A percentile compares a stretch with the other conserved stretches of the same genome.
Evolutionary conservation across 2,888 invertebrate species (phyloP).

Genomic region (Agonopterix heracliana): DNA sequence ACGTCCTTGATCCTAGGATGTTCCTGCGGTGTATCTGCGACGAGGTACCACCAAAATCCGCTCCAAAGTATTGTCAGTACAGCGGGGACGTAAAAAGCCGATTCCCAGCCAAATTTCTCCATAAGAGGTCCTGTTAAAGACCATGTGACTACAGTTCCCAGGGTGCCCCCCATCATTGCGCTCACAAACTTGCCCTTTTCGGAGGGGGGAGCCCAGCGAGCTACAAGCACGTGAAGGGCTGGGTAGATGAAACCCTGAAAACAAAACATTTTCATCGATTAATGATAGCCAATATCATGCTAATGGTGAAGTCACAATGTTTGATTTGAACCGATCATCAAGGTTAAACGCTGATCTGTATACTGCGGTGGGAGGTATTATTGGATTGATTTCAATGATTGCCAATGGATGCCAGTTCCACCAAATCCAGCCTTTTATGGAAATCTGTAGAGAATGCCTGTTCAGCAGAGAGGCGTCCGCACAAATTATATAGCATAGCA

Average conservation of each 20-base stretch:
- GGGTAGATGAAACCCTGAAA: conserved; percentile 79
- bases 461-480: too few species aligned
- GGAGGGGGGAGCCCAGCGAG: conserved; percentile 84
- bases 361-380: too few species aligned
- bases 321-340: too few species aligned
- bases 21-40: conserved; percentile 78
- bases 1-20: conserved; percentile 78
- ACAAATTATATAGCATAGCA: too few species aligned
- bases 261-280: background rate
- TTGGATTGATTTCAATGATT: too few species aligned
- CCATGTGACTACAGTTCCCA: conserved; percentile 83
- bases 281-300: background rate
- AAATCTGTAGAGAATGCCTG: too few species aligned
- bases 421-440: too few species aligned
- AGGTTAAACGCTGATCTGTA: too few species aligned
- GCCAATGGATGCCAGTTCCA: too few species aligned
- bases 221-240: conserved; percentile 79
- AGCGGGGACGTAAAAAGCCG: conserved; percentile 80
- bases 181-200: conserved; percentile 85
- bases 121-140: conserved; percentile 80
- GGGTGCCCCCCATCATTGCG: conserved; percentile 83
- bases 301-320: too few species aligned
- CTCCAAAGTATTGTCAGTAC: conserved; percentile 74
- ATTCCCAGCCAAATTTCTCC: conserved; percentile 79
- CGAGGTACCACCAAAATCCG: conserved; percentile 77